phyloP scores from a whole-genome alignment of 2,888 invertebrate species.

The Luperina testacea region DNA sequence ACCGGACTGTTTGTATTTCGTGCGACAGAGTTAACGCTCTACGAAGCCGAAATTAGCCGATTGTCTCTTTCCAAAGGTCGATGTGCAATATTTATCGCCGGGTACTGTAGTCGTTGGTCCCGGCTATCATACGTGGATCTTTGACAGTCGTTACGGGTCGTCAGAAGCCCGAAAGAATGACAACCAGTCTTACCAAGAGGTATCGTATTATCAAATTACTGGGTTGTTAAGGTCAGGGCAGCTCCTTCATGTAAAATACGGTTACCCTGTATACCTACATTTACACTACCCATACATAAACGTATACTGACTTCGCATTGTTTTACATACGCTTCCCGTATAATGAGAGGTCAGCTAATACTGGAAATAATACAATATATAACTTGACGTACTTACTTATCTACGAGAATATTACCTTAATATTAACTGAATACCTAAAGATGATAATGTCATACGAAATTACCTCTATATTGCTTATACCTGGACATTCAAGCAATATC shows the following conservation, averaged over 20 bases:
- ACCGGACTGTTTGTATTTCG: too few relatives aligned
- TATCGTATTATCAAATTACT: neutral
- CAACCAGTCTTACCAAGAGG: neutral
- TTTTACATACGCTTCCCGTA: neutral
- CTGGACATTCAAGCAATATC: slow-evolving; percentile 40
- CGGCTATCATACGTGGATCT: neutral
- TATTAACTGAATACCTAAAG: slow-evolving; percentile 1
- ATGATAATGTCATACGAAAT: slow-evolving; percentile 15
- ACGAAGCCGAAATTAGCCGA: too few relatives aligned
- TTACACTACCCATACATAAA: neutral
- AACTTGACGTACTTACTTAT: neutral
- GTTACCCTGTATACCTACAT: neutral
- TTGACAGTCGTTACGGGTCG: neutral
- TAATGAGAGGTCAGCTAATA: neutral
- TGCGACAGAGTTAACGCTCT: too few relatives aligned
- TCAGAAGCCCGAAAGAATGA: neutral
- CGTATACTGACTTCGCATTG: neutral
- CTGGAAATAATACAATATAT: too few relatives aligned
- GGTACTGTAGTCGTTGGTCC: neutral
- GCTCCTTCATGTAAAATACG: neutral
- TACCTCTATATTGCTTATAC: slow-evolving; percentile 7
- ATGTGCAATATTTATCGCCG: too few relatives aligned
- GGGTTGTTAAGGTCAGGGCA: neutral
- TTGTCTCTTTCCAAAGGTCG: too few relatives aligned
- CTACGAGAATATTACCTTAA: neutral